A percentile compares a stretch with the other conserved stretches of the same genome.
phyloP scores from a whole-genome alignment of 2,888 invertebrate species.

The Drosophila cognata region DNA sequence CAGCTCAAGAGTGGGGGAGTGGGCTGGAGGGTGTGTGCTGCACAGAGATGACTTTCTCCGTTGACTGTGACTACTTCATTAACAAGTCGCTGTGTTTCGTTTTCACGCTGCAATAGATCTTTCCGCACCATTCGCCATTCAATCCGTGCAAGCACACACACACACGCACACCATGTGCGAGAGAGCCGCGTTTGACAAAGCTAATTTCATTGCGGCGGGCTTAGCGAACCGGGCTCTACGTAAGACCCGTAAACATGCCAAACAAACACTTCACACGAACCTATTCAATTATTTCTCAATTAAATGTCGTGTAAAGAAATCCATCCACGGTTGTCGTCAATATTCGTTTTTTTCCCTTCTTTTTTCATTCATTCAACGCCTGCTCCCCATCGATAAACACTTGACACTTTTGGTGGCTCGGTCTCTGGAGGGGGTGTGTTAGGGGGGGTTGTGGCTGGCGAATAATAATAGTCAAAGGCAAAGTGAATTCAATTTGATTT shows the following conservation, averaged over 20 bases:
- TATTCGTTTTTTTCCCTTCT: conserved; percentile 7
- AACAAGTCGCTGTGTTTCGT: conserved; percentile 66
- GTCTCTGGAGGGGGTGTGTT: conserved; percentile 9
- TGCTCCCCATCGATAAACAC: conserved; percentile 47
- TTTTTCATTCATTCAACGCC: conserved; percentile 16
- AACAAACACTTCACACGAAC: conserved; percentile 83
- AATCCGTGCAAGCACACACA: conserved; percentile 51
- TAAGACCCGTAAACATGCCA: conserved; percentile 59
- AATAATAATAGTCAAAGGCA: conserved; percentile 54
- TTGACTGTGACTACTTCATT: conserved; percentile 77
- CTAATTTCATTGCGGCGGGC: conserved; percentile 69
- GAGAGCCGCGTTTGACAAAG: conserved; percentile 74
- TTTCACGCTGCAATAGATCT: conserved; percentile 76
- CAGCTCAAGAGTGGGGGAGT: conserved; percentile 1
- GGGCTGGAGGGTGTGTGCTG: neutral
- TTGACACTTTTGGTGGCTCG: conserved; percentile 65
- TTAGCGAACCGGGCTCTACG: conserved; percentile 36
- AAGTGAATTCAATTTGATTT: conserved; percentile 70
- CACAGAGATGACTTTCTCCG: conserved; percentile 61
- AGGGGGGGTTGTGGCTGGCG: neutral
- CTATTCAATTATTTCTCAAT: conserved; percentile 84
- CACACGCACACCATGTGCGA: conserved; percentile 6
- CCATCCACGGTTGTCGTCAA: conserved; percentile 37
- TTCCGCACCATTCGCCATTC: conserved; percentile 66
- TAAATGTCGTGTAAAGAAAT: conserved; percentile 80